A percentile compares a stretch with the other conserved stretches of the same genome.
Conservation (phyloP, 1,140 invertebrate genomes). For the Holcopasites calliopsidis region DNA sequence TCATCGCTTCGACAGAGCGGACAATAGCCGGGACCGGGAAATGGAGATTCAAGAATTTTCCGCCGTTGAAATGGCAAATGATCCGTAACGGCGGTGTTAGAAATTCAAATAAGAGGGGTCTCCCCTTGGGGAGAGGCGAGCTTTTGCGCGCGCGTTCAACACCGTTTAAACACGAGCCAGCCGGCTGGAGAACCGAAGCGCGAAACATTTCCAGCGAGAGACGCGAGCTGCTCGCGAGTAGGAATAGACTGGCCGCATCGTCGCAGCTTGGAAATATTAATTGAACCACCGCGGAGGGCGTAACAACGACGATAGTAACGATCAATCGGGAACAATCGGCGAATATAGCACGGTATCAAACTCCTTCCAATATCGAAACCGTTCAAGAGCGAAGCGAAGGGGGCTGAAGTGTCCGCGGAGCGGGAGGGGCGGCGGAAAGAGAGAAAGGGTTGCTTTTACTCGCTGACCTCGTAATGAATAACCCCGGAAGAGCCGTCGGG, state of each 20-base stretch:
- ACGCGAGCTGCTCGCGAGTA: too few species aligned
- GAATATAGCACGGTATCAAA: background rate
- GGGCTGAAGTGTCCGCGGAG: background rate
- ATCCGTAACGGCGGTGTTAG: slow-evolving; percentile 32
- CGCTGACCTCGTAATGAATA: slow-evolving; percentile 59
- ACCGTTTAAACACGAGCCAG: background rate
- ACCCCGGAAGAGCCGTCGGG: slow-evolving; percentile 59
- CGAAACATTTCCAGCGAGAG: background rate
- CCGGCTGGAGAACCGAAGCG: background rate
- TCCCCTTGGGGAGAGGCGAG: background rate
- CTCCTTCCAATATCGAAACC: slow-evolving; percentile 6
- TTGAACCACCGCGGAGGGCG: slow-evolving; percentile 6
- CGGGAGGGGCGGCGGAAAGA: slow-evolving; percentile 2
- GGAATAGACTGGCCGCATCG: too few species aligned
- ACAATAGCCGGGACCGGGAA: too few species aligned
- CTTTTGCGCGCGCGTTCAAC: slow-evolving; percentile 12
- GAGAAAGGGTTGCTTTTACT: slow-evolving; percentile 46
- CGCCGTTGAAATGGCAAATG: slow-evolving; percentile 33
- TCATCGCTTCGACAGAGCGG: background rate
- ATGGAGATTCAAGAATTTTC: slow-evolving; percentile 2
- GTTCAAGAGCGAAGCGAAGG: slow-evolving; percentile 2
- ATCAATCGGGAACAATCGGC: too few species aligned
- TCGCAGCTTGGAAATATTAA: too few species aligned
- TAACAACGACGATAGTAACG: background rate
- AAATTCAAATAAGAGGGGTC: slow-evolving; percentile 34